Evolutionary conservation across 2,797 vertebrate species (phyloP).

Genomic region (Lophotriccus pileatus): DNA sequence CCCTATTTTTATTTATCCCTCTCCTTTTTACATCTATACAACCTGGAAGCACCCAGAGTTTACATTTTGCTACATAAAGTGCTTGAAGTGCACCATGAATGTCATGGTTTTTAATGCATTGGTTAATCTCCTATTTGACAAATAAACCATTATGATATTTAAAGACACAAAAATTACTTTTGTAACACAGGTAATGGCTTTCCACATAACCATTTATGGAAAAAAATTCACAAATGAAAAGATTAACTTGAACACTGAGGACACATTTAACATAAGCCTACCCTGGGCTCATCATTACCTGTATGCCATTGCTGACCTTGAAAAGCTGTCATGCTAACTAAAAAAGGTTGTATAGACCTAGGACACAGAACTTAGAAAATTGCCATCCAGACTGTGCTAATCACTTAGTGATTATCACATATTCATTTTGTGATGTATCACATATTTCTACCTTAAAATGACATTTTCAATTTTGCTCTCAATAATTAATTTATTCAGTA

Average conservation of each 20-base stretch:
- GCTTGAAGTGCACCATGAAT: not conserved
- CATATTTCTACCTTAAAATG: not conserved
- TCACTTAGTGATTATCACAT: not conserved
- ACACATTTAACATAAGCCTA: slow-evolving; percentile 48
- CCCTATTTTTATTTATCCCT: slow-evolving; percentile 30
- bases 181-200: not conserved
- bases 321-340: slow-evolving; percentile 43
- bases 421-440: not conserved
- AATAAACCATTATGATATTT: not conserved
- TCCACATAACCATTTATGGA: not conserved
- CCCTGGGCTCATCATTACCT: slow-evolving; percentile 31
- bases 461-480: not conserved
- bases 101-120: not conserved
- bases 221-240: slow-evolving; percentile 26
- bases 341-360: not conserved
- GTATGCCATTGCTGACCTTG: slow-evolving; percentile 49
- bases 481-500: not conserved
- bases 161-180: slow-evolving; percentile 1
- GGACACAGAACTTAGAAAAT: not conserved
- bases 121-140: not conserved
- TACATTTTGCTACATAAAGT: not conserved
- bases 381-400: not conserved
- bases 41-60: not conserved
- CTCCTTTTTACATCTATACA: not conserved
- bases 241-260: slow-evolving; percentile 50